Percentiles rank a stretch among this genome's conserved stretches.
phyloP scores from a whole-genome alignment of 2,797 vertebrate species.

The Oceanodroma leucorhoa region DNA sequence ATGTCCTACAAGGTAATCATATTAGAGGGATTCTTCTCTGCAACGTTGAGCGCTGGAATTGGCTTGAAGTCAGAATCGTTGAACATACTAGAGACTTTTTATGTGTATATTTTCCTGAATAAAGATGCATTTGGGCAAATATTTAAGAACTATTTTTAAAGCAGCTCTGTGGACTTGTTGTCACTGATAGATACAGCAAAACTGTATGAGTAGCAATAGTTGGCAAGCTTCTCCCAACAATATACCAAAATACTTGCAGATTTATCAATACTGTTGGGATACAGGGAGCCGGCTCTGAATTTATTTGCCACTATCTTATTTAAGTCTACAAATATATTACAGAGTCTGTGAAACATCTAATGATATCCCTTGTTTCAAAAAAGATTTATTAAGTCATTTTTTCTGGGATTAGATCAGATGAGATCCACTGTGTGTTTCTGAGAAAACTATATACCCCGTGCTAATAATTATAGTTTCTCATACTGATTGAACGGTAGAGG shows the following conservation, averaged over 20 bases:
- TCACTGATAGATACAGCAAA: not conserved
- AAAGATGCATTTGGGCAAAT: not conserved
- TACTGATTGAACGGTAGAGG: not conserved
- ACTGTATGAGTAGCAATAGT: not conserved
- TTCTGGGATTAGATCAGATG: not conserved
- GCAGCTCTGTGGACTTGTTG: not conserved
- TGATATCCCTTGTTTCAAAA: not conserved
- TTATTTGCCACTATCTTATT: not conserved
- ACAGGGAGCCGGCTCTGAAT: not conserved
- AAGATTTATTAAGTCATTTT: not conserved
- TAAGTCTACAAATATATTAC: not conserved
- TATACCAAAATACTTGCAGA: not conserved
- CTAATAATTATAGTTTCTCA: not conserved
- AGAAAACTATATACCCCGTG: not conserved
- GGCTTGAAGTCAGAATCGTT: conserved; percentile 1
- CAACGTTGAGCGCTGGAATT: rapidly evolving
- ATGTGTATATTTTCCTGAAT: not conserved
- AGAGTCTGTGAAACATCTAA: not conserved
- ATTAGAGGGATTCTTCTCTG: conserved; percentile 18
- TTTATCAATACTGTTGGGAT: not conserved
- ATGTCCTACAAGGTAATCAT: not conserved
- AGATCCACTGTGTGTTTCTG: not conserved
- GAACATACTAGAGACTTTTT: not conserved
- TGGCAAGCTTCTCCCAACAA: not conserved
- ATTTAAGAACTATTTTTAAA: not conserved